phyloP scores from a whole-genome alignment of 1,140 invertebrate genomes.

The Drosophila pruinosa region DNA sequence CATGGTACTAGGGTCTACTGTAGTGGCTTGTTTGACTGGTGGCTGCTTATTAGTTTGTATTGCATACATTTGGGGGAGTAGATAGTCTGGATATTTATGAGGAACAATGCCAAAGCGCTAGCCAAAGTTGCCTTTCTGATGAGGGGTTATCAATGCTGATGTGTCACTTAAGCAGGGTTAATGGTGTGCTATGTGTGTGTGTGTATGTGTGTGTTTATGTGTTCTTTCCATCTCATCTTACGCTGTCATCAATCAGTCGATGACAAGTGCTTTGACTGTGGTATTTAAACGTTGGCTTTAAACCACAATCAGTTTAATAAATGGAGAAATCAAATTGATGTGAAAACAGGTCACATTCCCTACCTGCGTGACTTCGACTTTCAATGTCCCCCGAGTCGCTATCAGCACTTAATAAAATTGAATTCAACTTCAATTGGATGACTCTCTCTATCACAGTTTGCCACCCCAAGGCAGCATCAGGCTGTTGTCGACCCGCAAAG shows the following conservation, averaged over 20 bases:
- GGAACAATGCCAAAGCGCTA: constrained; percentile 49
- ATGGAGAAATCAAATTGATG: constrained; percentile 49
- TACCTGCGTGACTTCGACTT: constrained; percentile 38
- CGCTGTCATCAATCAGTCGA: constrained; percentile 63
- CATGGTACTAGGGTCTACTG: constrained; percentile 28
- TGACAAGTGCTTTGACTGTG: constrained; percentile 57
- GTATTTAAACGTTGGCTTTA: constrained; percentile 47
- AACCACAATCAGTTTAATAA: constrained; percentile 33
- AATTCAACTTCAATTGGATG: constrained; percentile 70
- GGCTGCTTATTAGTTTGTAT: constrained; percentile 76
- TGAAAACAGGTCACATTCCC: neutral
- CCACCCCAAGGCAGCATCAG: neutral
- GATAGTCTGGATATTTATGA: constrained; percentile 73
- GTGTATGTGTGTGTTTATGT: neutral
- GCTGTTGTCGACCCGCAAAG: constrained; percentile 29
- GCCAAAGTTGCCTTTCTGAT: constrained; percentile 5
- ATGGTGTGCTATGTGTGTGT: constrained; percentile 26
- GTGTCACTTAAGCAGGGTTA: constrained; percentile 66
- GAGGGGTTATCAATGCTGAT: constrained; percentile 56
- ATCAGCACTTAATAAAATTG: constrained; percentile 82
- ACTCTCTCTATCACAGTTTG: neutral
- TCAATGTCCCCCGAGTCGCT: constrained; percentile 54
- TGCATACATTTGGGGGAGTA: constrained; percentile 44
- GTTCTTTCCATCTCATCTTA: neutral
- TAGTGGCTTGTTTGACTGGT: constrained; percentile 58